Percentiles rank a stretch among this genome's conserved stretches.
Conservation (phyloP, 2,113 vertebrate genomes). For the Bucco capensis region DNA sequence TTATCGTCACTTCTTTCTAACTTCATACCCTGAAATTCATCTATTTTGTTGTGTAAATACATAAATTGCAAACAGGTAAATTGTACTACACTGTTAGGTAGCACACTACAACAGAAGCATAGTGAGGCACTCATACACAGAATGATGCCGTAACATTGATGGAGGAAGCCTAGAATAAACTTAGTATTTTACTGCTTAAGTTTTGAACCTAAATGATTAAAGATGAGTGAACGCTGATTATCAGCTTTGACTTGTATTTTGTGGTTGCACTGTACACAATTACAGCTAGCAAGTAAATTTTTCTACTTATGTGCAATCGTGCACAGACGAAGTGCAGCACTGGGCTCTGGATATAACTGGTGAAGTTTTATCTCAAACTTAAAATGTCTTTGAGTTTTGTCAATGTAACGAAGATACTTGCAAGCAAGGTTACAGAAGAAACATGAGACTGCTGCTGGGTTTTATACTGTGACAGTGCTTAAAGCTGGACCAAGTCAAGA, state of each 20-base stretch:
- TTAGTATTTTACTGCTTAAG: neutral
- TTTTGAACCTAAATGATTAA: neutral
- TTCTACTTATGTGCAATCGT: neutral
- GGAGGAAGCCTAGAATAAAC: neutral
- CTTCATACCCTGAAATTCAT: neutral
- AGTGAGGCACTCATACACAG: neutral
- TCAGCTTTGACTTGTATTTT: neutral
- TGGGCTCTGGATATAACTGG: neutral
- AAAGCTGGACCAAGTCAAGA: neutral
- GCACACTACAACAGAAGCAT: neutral
- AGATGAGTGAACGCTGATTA: neutral
- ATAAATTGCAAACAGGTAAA: neutral
- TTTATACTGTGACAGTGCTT: neutral
- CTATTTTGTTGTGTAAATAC: neutral
- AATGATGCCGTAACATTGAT: neutral
- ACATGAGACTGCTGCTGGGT: neutral
- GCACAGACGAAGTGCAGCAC: neutral
- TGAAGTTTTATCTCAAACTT: neutral
- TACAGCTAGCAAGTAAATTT: neutral
- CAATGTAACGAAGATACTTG: neutral
- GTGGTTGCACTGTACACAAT: neutral
- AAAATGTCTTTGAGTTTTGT: neutral
- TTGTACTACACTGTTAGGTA: neutral
- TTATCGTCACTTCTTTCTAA: neutral
- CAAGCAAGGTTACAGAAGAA: neutral